A percentile compares a stretch with the other conserved stretches of the same genome.
These are phyloP conservation scores for Ametastegia equiseti DNA, from an alignment of 2,888 invertebrate species.

Conservation along the genomic window DNA sequence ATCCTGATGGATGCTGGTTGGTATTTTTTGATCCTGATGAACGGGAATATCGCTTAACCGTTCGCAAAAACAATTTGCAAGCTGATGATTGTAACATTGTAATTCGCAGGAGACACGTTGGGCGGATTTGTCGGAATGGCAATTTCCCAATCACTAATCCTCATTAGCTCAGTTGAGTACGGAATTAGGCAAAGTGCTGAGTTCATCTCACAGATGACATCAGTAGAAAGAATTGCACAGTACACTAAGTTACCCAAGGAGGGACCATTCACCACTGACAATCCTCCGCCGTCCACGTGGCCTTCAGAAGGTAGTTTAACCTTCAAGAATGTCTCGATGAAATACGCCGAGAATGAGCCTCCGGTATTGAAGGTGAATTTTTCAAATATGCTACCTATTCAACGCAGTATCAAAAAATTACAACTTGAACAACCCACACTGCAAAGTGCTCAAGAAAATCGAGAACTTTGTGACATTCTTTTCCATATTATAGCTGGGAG, in stretches of 20 bases:
- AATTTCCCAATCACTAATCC: slow-evolving; percentile 83
- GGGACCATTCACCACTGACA: slow-evolving; percentile 65
- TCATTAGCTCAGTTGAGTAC: slow-evolving; percentile 89
- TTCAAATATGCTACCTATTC: no score
- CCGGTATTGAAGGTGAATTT: slow-evolving; percentile 82
- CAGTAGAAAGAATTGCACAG: slow-evolving; percentile 89
- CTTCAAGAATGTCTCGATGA: slow-evolving; percentile 81
- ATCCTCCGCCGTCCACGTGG: slow-evolving; percentile 81
- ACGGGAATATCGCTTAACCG: not conserved
- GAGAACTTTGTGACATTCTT: no score
- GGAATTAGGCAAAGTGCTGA: slow-evolving; percentile 88
- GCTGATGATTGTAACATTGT: not conserved
- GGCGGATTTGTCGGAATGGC: slow-evolving; percentile 86
- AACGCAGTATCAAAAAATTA: no score
- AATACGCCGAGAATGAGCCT: slow-evolving; percentile 81
- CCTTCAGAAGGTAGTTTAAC: slow-evolving; percentile 82
- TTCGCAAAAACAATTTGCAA: not conserved
- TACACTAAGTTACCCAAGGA: slow-evolving; percentile 87
- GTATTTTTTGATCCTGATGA: not conserved
- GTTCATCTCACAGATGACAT: slow-evolving; percentile 84
- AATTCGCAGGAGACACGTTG: slow-evolving; percentile 75
- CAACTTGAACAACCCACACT: no score
- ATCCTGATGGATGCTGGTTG: slow-evolving; percentile 80
- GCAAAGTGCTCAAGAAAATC: no score
- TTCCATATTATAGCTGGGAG: no score